These are phyloP conservation scores for Meloidogyne hapla DNA, from an alignment of 1,140 invertebrate genomes.

Conservation along the genomic window DNA sequence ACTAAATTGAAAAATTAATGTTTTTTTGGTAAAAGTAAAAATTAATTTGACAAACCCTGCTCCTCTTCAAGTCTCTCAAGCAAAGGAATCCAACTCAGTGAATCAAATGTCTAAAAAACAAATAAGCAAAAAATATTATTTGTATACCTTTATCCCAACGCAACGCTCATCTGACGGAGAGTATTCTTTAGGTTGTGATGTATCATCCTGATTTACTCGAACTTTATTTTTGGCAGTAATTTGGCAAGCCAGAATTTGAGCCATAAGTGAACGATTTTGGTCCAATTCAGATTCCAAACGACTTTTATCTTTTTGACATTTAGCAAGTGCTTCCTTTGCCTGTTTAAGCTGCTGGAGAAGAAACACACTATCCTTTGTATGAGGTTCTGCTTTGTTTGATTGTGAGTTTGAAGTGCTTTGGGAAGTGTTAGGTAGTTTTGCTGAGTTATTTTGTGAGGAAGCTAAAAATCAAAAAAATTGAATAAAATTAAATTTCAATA, in stretches of 20 bases:
- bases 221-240: not conserved
- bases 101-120: not conserved
- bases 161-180: not conserved
- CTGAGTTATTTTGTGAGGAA: not conserved
- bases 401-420: too few species aligned
- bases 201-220: not conserved
- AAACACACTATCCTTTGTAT: not conserved
- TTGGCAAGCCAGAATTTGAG: not conserved
- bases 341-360: not conserved
- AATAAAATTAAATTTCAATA: not conserved
- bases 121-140: not conserved
- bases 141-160: not conserved
- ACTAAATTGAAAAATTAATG: not conserved
- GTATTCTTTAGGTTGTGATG: not conserved
- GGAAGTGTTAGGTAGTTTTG: not conserved
- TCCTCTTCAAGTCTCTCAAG: not conserved
- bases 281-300: not conserved
- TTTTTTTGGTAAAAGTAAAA: too few species aligned
- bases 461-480: not conserved
- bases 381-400: not conserved
- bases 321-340: not conserved
- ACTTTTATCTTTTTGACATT: not conserved
- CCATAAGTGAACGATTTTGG: not conserved
- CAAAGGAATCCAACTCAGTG: not conserved
- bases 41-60: not conserved